Percentiles rank a stretch among this genome's conserved stretches.
phyloP scores from a whole-genome alignment of 35 echinoderm and acorn worm species.

The Hemicentrotus pulcherrimus region DNA sequence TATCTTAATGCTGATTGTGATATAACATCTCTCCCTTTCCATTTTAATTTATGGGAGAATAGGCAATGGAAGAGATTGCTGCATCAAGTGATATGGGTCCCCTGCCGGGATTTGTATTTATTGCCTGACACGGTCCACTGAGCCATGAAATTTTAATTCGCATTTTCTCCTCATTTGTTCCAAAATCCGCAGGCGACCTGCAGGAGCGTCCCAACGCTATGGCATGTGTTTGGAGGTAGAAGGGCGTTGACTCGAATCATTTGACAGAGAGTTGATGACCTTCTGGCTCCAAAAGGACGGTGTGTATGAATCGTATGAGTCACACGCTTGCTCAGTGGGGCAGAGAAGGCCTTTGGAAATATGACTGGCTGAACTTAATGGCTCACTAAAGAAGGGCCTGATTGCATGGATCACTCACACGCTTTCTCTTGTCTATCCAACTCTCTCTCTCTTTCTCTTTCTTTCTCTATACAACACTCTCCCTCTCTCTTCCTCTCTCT shows the following conservation, averaged over 20 bases:
- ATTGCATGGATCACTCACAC: neutral
- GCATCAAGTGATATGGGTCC: neutral
- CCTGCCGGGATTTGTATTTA: neutral
- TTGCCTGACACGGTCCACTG: neutral
- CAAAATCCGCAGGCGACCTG: neutral
- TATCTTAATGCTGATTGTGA: too few relatives aligned
- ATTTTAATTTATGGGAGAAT: neutral
- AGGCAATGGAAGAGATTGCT: neutral
- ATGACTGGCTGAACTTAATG: neutral
- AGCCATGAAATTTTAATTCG: neutral
- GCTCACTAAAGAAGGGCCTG: neutral
- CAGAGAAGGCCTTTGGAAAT: neutral
- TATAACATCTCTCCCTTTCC: neutral
- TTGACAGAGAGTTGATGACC: too few relatives aligned
- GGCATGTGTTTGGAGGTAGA: too few relatives aligned
- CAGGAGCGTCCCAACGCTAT: neutral
- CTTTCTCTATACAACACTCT: neutral
- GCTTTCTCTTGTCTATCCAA: neutral
- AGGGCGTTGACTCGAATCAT: too few relatives aligned
- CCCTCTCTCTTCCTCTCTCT: neutral
- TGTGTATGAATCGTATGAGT: neutral
- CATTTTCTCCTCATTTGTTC: neutral
- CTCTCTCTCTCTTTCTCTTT: neutral
- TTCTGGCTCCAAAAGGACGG: too few relatives aligned
- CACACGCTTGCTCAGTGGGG: neutral